Evolutionary conservation across 2,797 vertebrate species (phyloP), one percentile per base, ranked within the genome.

Genomic region (Arrhamphus sclerolepis): DNA sequence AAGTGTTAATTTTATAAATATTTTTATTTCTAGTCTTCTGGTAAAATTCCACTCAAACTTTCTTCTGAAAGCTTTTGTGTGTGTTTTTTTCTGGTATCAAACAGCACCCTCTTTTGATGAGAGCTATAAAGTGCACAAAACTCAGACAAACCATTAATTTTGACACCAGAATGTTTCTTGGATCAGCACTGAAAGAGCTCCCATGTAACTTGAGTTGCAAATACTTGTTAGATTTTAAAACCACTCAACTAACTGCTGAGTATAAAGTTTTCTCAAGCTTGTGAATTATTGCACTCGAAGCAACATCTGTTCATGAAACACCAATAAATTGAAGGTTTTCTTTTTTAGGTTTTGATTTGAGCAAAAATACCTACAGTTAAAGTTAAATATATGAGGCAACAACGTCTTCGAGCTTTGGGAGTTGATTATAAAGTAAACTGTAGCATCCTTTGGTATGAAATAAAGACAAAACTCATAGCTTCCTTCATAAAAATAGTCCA

Each of bases 21-120:
- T 11, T 8, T 10, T 21, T 0, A 2, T 4, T n/a, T 47, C 0
- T 53, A 10, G 22, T 17, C 2, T 20, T 47, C 0, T 53, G 10
- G 29, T 19, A 13, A 61, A 67, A 57, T 8, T 47, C 1, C 24
- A 42, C 17, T 48, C 1, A 7, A 2, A 51, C 26, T 28, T 47
- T 40, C 7, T 8, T 11, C 2, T 31, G 0, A 19, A 14, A 2
- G 17, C 5, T 2, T 62, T 18, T 3, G 4, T 1, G 0, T 2
- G 21, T 4, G 9, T 7, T 20, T 53, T 22, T 56, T 53, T 22
- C 56, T 47, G 0, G 13, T 42, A 46, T 72, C 22, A 70, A 73
- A 77, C 51, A 61, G 40, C 51, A 0, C 64, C 72, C 19, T 52
- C 85, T 75, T 16, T 13, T 78, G 82, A 51, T 44, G 0, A 57